phyloP scores from a whole-genome alignment of 2,888 invertebrate species.

The Cynaeus angustus region DNA sequence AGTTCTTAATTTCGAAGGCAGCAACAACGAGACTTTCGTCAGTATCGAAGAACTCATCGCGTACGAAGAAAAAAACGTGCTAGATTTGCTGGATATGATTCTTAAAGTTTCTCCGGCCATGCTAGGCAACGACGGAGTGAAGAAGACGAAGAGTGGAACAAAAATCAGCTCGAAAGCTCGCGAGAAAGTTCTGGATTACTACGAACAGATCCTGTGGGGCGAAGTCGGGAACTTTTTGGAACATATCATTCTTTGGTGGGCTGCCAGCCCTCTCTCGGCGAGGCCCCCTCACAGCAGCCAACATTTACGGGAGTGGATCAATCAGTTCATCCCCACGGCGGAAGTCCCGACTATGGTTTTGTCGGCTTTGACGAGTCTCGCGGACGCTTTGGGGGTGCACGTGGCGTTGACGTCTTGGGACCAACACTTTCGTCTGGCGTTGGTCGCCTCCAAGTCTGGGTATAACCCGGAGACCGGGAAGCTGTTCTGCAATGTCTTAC shows the following conservation, averaged over 20 bases:
- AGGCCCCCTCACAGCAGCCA: slow-evolving; percentile 78
- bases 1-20: slow-evolving; percentile 65
- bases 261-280: slow-evolving; percentile 81
- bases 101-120: slow-evolving; percentile 76
- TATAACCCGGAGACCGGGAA: slow-evolving; percentile 66
- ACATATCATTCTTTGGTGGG: slow-evolving; percentile 91
- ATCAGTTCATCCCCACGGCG: slow-evolving; percentile 74
- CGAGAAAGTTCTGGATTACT: slow-evolving; percentile 80
- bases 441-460: slow-evolving; percentile 72
- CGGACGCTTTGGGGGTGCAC: slow-evolving; percentile 85
- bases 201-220: slow-evolving; percentile 86
- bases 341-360: slow-evolving; percentile 79
- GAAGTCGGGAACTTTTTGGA: slow-evolving; percentile 87
- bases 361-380: slow-evolving; percentile 82
- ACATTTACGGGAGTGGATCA: slow-evolving; percentile 79
- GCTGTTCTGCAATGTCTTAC: slow-evolving; percentile 78
- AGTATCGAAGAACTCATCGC: slow-evolving; percentile 79
- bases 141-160: slow-evolving; percentile 73
- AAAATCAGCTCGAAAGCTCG: slow-evolving; percentile 77
- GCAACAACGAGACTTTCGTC: slow-evolving; percentile 69
- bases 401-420: slow-evolving; percentile 89
- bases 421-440: slow-evolving; percentile 75
- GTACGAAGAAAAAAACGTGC: slow-evolving; percentile 80
- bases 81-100: slow-evolving; percentile 76
- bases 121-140: slow-evolving; percentile 77